phyloP scores from a whole-genome alignment of 2,113 vertebrate species.

The Syngnathoides biaculeatus region DNA sequence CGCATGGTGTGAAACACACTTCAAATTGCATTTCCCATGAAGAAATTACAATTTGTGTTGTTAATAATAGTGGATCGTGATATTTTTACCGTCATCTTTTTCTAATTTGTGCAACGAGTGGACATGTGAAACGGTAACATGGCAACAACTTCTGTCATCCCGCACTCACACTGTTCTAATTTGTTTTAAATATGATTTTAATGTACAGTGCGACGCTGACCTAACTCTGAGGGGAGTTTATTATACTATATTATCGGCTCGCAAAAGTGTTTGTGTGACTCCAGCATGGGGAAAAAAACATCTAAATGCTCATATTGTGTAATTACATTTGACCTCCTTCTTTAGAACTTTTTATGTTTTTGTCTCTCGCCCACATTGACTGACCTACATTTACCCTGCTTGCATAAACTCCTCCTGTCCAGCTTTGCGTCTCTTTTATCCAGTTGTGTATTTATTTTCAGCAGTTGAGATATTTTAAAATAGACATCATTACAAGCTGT shows the following conservation, averaged over 20 bases:
- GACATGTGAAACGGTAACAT: too few species aligned
- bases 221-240: too few species aligned
- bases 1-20: neutral
- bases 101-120: too few species aligned
- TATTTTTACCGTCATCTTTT: too few species aligned
- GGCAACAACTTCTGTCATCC: too few species aligned
- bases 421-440: neutral
- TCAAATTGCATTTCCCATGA: too few species aligned
- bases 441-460: neutral
- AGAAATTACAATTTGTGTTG: too few species aligned
- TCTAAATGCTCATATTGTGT: neutral
- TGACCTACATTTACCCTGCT: slow-evolving; percentile 40
- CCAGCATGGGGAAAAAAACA: neutral
- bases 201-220: too few species aligned
- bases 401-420: slow-evolving; percentile 23
- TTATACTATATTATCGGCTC: neutral
- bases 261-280: neutral
- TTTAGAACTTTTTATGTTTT: neutral
- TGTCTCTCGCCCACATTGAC: slow-evolving; percentile 8
- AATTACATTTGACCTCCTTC: neutral
- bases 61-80: too few species aligned
- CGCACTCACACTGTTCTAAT: too few species aligned
- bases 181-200: too few species aligned
- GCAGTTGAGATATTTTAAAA: neutral
- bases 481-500: too few species aligned